Base-by-base conservation (phyloP, 2,888 invertebrate genomes). In the Apoda limacodes region DNA sequence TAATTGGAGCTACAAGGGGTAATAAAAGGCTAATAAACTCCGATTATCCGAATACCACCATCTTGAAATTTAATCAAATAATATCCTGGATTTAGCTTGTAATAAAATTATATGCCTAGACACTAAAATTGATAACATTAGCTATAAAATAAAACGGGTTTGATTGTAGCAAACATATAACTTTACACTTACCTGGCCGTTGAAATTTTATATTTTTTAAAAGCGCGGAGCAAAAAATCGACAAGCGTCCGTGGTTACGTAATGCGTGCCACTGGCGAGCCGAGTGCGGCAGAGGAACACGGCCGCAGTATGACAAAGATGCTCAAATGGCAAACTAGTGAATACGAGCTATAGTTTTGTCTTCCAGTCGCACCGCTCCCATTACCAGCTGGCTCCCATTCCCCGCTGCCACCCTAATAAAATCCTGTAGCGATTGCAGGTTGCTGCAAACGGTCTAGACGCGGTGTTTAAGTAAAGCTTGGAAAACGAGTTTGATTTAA, bases 111-210 rank as follows among this genome's bases (percentile, higher is more conserved):
- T 37, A 31, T 20, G 21, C 27, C 32, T 30, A 32, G 32, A 35
- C 24, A 35, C 38, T 32, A 34, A 25, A 32, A 34, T 35, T 32
- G 38, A 38, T 38, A 38, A 28, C 27, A 30, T 35, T 38, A 35
- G 22, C 37, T 34, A 28, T 37, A 34, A 32, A 35, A 38, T 38
- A 27, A 32, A 24, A 32, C 13, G 24, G 28, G 31, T 32, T 29
- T 32, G 12, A n/a, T n/a, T n/a, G n/a, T n/a, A n/a, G n/a, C n/a
- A n/a, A n/a, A n/a, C n/a, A n/a, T n/a, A n/a, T n/a, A 38, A 13
- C 25, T 13, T 31, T 6, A 30, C 19, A 30, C 36, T 14, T 36
- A 36, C 36, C 32, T 36, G 32, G 30, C 22, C 30, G 36, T 20
- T 33, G 32, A 33, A 29, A 36, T 30, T 30, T 33, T 27, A 30